Conservation (phyloP, 2,888 invertebrate genomes). For the Coecobrya sp. region DNA sequence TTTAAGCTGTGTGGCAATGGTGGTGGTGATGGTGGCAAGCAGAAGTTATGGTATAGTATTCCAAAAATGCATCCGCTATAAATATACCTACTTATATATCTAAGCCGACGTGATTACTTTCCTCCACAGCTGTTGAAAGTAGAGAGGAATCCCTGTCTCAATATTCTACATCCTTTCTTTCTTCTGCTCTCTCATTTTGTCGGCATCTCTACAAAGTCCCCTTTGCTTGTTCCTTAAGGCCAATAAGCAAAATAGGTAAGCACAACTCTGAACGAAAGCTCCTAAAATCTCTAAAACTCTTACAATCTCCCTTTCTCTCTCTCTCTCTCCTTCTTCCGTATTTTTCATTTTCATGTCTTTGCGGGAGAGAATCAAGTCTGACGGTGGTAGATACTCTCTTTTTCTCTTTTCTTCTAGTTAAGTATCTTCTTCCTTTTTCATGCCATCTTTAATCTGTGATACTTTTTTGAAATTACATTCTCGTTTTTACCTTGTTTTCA, state of each 20-base stretch:
- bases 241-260: conserved; percentile 2
- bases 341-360: conserved; percentile 23
- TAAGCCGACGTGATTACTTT: conserved; percentile 24
- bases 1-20: neutral
- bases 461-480: conserved; percentile 9
- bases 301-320: neutral
- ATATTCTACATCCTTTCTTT: conserved; percentile 8
- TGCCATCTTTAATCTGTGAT: conserved; percentile 41
- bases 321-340: neutral
- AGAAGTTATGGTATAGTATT: neutral
- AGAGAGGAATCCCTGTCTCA: neutral
- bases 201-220: neutral
- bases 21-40: too few species aligned
- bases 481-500: neutral
- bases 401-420: neutral
- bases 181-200: neutral
- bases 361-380: neutral
- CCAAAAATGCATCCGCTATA: neutral
- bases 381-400: neutral
- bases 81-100: too few species aligned
- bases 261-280: neutral
- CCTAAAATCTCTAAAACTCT: neutral
- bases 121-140: neutral
- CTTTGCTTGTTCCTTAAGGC: neutral
- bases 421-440: conserved; percentile 6